A percentile compares a stretch with the other conserved stretches of the same genome.
Evolutionary conservation across 2,888 invertebrate species (phyloP).

Genomic region (Amiota mariae): DNA sequence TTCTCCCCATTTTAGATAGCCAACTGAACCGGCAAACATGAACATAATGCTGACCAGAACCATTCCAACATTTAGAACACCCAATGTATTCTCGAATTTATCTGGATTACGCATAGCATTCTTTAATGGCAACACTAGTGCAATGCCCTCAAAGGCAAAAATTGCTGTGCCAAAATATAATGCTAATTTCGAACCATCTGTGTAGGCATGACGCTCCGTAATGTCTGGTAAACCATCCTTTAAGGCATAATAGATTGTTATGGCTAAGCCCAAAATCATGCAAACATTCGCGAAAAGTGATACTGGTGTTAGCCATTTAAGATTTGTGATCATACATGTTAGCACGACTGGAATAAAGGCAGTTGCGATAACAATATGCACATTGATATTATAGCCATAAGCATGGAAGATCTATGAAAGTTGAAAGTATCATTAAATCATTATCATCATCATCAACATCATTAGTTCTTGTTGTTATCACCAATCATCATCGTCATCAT

Average conservation of each 20-base stretch:
- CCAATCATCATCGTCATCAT: not conserved
- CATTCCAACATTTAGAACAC: conserved; percentile 94
- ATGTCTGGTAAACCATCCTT: conserved; percentile 82
- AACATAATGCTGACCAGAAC: conserved; percentile 82
- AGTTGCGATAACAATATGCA: conserved; percentile 84
- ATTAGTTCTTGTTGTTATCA: not conserved
- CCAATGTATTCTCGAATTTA: conserved; percentile 84
- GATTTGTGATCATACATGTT: conserved; percentile 83
- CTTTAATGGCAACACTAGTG: conserved; percentile 92
- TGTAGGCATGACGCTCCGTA: conserved; percentile 77
- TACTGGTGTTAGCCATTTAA: conserved; percentile 84
- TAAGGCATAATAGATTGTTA: conserved; percentile 85
- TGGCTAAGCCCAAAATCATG: conserved; percentile 80
- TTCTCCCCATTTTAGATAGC: conserved; percentile 92
- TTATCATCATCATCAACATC: not conserved
- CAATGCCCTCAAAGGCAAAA: conserved; percentile 97
- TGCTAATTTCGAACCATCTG: conserved; percentile 80
- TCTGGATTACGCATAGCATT: conserved; percentile 90
- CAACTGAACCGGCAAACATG: conserved; percentile 87
- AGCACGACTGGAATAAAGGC: conserved; percentile 82
- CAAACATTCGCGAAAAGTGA: conserved; percentile 86
- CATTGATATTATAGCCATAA: conserved; percentile 78
- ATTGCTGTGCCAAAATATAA: conserved; percentile 96
- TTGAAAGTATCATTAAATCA: not conserved
- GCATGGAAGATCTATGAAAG: conserved; percentile 79